Conservation (phyloP, 2,113 vertebrate species). For the Cyprinus carpio region DNA sequence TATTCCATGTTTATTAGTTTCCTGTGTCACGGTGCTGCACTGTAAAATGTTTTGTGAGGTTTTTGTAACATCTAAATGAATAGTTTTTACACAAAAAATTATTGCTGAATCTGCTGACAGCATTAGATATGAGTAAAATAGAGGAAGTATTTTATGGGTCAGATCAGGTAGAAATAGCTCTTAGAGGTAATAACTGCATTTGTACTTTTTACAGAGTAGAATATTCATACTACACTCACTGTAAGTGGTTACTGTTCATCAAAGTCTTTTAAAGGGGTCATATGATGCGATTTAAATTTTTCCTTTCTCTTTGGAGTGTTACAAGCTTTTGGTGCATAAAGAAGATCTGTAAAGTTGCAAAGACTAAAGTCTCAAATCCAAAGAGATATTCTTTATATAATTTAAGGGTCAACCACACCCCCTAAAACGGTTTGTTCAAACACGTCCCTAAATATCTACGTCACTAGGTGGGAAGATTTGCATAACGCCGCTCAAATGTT, state of each 20-base stretch:
- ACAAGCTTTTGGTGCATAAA: too few species aligned
- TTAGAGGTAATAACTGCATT: neutral
- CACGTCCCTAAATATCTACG: too few species aligned
- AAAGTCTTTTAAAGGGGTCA: neutral
- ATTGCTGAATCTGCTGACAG: neutral
- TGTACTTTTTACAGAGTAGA: neutral
- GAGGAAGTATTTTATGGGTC: neutral
- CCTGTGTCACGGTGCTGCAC: neutral
- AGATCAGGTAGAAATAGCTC: too few species aligned
- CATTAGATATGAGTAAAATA: neutral
- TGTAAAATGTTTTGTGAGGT: neutral
- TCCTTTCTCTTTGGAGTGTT: too few species aligned
- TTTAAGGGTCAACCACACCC: too few species aligned
- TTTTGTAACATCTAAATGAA: neutral
- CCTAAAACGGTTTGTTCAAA: too few species aligned
- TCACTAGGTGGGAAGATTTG: too few species aligned
- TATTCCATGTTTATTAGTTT: neutral
- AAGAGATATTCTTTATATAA: too few species aligned
- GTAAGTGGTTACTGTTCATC: neutral
- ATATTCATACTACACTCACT: neutral
- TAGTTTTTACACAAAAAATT: neutral
- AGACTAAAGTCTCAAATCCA: too few species aligned
- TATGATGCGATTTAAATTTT: too few species aligned
- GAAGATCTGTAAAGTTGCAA: too few species aligned
- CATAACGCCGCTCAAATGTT: too few species aligned